Percentiles rank a stretch among this genome's conserved stretches.
Conservation (phyloP, 2,797 vertebrate genomes). For the Myotis pilosus region DNA sequence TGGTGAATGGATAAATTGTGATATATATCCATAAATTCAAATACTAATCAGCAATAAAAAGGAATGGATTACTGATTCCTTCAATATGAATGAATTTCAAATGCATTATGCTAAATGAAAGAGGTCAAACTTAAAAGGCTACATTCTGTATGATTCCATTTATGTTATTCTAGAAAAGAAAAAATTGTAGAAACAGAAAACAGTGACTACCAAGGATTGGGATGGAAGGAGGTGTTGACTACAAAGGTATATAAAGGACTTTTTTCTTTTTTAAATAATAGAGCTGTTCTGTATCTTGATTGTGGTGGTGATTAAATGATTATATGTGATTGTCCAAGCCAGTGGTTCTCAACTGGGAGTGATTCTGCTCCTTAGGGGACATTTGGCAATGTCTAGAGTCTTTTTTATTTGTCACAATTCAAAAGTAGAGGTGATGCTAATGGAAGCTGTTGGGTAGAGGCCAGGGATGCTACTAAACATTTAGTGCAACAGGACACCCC, state of each 20-base stretch:
- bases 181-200: slow-evolving; percentile 15
- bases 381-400: not conserved
- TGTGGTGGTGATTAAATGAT: not conserved
- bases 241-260: not conserved
- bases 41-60: slow-evolving; percentile 13
- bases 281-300: not conserved
- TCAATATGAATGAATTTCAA: not conserved
- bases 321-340: not conserved
- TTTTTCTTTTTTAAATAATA: not conserved
- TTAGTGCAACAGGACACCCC: not conserved
- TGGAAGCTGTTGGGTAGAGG: not conserved
- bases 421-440: not conserved
- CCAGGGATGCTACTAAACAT: not conserved
- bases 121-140: not conserved
- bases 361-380: not conserved
- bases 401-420: not conserved
- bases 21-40: not conserved
- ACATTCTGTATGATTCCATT: not conserved
- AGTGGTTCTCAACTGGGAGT: not conserved
- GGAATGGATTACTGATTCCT: not conserved
- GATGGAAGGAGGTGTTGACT: not conserved
- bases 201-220: not conserved
- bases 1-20: not conserved
- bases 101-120: not conserved
- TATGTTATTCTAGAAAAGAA: not conserved